Evolutionary conservation across 2,797 vertebrate species (phyloP), one percentile per base, ranked within the genome.

Genomic region (Argyrosomus regius): DNA sequence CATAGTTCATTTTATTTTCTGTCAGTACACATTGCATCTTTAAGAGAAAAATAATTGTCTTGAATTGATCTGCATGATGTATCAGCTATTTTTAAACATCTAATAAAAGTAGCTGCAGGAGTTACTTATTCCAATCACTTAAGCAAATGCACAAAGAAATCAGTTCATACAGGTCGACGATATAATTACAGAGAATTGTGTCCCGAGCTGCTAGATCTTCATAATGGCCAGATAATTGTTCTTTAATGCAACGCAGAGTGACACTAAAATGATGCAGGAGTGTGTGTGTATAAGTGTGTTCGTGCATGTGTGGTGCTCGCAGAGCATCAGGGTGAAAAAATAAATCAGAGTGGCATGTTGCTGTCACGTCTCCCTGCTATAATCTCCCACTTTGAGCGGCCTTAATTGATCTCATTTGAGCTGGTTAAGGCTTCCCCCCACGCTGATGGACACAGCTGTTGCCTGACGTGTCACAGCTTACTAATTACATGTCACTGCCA

Each of bases 381-480:
- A 77, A 82, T 88, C 81, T 67, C 67, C 72, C 20, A 18, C 71
- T 82, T 65, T 81, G 80, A 91, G 88, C 45, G 22, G 20, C 48
- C 64, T 43, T 86, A 88, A 91, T 88, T 79, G 72, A 86, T 82
- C 81, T 83, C 39, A 82, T 87, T 87, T 81, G 28, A 83, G 73
- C 71, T 50, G 67, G 72, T 90, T 83, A 80, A 45, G 57, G 39
- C 58, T 46, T 45, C 72, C 22, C 11, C 9, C 56, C 18, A 54
- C 31, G 60, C 80, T 68, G 77, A 74, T 8, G 22, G 61, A 82
- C 56, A 65, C 80, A 71, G 69, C 74, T 79, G 71, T 78, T 72
- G 65, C 13, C 56, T 35, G 53, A 62, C 60, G 64, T 88, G 75
- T 84, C 74, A 60, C 31, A 53, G 63, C n/a, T 60, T 11, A 35